Evolutionary conservation across 2,888 invertebrate genomes (phyloP).

Genomic region (Cynaeus angustus): DNA sequence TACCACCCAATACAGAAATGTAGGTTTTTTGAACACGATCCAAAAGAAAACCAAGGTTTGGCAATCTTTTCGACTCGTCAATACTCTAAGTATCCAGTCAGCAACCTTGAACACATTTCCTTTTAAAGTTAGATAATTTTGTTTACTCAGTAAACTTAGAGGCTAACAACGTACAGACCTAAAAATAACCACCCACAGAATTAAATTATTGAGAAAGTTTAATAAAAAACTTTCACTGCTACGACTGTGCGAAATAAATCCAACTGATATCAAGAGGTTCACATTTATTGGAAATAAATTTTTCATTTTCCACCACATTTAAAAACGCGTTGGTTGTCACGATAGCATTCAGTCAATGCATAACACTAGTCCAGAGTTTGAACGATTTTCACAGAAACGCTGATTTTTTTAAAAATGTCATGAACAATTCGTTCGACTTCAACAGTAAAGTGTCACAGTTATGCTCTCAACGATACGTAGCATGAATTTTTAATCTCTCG

Average conservation of each 20-base stretch:
- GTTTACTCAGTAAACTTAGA: slow-evolving; percentile 1
- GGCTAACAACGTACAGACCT: neutral
- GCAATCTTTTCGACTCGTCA: neutral
- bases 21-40: neutral
- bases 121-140: neutral
- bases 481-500: no score
- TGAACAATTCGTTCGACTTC: no score
- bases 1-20: slow-evolving; percentile 8
- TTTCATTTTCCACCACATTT: neutral
- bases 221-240: slow-evolving; percentile 5
- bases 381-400: no score
- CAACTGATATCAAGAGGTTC: neutral
- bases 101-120: neutral
- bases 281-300: slow-evolving; percentile 1
- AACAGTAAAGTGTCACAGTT: no score
- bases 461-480: no score
- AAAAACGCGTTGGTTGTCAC: no score
- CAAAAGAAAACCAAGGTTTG: neutral
- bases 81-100: neutral
- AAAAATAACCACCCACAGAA: no score
- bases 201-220: slow-evolving; percentile 8
- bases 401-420: no score
- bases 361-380: no score
- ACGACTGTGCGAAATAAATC: neutral
- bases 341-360: no score